These are phyloP conservation scores for Mormyrops attenuatus DNA, from an alignment of 2,797 vertebrate species.

Conservation along the genomic window DNA sequence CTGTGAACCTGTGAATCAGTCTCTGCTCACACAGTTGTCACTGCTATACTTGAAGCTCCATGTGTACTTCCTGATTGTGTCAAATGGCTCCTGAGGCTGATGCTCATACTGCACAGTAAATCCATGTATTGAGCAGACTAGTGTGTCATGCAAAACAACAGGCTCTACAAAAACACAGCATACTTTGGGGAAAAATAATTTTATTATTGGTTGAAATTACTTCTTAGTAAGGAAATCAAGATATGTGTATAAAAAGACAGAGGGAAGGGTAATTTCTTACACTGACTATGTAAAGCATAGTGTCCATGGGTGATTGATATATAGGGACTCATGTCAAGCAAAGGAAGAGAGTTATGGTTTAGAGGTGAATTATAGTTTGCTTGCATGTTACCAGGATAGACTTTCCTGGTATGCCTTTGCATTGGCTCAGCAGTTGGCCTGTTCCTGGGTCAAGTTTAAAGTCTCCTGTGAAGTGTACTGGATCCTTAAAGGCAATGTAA, in stretches of 20 bases:
- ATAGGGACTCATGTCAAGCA: not conserved
- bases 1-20: constrained; percentile 15
- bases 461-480: not conserved
- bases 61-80: not conserved
- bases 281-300: not conserved
- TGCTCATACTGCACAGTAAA: not conserved
- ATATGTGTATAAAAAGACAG: not conserved
- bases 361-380: not conserved
- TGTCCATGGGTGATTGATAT: not conserved
- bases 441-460: constrained; percentile 6
- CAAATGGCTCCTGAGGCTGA: not conserved
- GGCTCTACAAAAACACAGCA: not conserved
- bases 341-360: not conserved
- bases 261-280: not conserved
- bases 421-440: not conserved
- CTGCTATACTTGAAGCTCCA: not conserved
- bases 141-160: not conserved
- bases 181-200: not conserved
- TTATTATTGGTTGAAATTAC: not conserved
- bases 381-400: not conserved
- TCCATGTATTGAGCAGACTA: not conserved
- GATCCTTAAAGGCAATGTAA: constrained; percentile 6
- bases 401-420: not conserved
- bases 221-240: not conserved
- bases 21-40: constrained; percentile 14